A percentile compares a stretch with the other conserved stretches of the same genome.
Evolutionary conservation across 2,888 invertebrate species (phyloP).

Genomic region (Gryllus longicercus): DNA sequence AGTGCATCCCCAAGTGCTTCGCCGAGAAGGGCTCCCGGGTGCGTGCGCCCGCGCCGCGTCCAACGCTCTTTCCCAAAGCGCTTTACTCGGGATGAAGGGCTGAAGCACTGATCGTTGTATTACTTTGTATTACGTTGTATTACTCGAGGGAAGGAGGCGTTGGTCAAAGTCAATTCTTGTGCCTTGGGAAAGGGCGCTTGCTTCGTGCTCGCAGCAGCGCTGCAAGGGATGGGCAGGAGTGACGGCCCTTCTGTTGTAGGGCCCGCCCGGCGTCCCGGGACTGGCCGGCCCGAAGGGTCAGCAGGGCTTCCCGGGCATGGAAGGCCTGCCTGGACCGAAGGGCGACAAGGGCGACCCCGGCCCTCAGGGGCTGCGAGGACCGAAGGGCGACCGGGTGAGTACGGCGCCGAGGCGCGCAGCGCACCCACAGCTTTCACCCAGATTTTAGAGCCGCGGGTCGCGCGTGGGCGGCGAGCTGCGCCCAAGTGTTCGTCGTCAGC

Average conservation of each 20-base stretch:
- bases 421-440: too few species aligned
- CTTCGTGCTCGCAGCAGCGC: background rate
- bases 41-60: slow-evolving; percentile 41
- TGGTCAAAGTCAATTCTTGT: too few species aligned
- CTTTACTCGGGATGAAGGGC: too few species aligned
- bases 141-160: too few species aligned
- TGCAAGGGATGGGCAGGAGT: background rate
- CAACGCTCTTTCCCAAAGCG: background rate
- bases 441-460: too few species aligned
- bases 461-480: too few species aligned
- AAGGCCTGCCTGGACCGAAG: slow-evolving; percentile 82
- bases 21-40: slow-evolving; percentile 83
- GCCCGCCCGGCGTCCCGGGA: slow-evolving; percentile 70
- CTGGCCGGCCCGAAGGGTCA: slow-evolving; percentile 69
- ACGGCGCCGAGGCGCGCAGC: background rate
- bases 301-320: slow-evolving; percentile 75
- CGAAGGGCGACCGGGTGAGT: slow-evolving; percentile 70
- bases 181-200: slow-evolving; percentile 53
- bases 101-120: too few species aligned
- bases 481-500: too few species aligned
- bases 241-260: slow-evolving; percentile 52
- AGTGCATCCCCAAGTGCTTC: slow-evolving; percentile 80
- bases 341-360: slow-evolving; percentile 87
- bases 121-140: too few species aligned
- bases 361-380: slow-evolving; percentile 73